A percentile compares a stretch with the other conserved stretches of the same genome.
These are phyloP conservation scores for Turdus rufiventris DNA, from an alignment of 2,113 vertebrate genomes.

Conservation along the genomic window DNA sequence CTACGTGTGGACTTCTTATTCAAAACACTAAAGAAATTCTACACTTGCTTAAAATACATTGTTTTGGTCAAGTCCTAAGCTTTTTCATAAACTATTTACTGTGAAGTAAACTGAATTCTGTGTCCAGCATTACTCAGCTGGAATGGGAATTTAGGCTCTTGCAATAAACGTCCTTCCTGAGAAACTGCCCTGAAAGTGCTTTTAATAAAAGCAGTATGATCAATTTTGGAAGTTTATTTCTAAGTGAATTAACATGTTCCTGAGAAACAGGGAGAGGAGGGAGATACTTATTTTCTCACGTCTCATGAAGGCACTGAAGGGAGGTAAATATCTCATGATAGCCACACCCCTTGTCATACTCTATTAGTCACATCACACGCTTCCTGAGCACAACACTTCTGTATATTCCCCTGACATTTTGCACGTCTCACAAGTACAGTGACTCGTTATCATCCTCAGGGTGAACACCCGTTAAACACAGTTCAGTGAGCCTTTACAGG, in stretches of 20 bases:
- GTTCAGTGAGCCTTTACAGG: constrained; percentile 19
- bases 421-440: constrained; percentile 68
- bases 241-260: constrained; percentile 27
- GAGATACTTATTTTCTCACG: constrained; percentile 32
- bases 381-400: constrained; percentile 60
- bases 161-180: constrained; percentile 15
- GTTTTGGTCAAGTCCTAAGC: background rate
- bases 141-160: background rate
- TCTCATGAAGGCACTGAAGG: constrained; percentile 44
- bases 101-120: background rate
- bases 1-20: background rate
- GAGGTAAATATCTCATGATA: constrained; percentile 65
- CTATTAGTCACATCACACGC: constrained; percentile 74
- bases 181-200: background rate
- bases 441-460: constrained; percentile 47
- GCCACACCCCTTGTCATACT: constrained; percentile 70
- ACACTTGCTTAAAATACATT: background rate
- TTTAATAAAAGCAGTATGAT: background rate
- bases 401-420: constrained; percentile 68
- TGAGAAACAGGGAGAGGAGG: constrained; percentile 13
- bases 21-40: background rate
- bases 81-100: background rate
- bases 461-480: constrained; percentile 3
- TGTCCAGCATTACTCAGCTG: background rate
- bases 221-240: constrained; percentile 7